A percentile compares a stretch with the other conserved stretches of the same genome.
These are phyloP conservation scores for Cosmopolites sordidus DNA, from an alignment of 2,888 invertebrate genomes.

Conservation along the genomic window DNA sequence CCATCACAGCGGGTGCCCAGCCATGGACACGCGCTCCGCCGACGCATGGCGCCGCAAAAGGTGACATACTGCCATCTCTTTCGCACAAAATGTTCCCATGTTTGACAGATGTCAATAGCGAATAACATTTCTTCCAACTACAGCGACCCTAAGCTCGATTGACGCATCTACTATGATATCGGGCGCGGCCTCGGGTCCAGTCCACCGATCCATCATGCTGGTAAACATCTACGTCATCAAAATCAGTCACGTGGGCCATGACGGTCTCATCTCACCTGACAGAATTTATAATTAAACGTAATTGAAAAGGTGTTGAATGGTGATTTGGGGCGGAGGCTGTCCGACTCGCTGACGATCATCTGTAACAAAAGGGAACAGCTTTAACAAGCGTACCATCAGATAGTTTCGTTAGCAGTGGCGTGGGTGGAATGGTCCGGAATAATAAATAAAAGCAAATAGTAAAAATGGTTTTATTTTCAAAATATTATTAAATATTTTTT, in stretches of 20 bases:
- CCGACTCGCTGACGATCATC: constrained; percentile 26
- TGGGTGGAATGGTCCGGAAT: neutral
- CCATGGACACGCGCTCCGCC: too few species aligned
- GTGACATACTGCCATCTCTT: too few species aligned
- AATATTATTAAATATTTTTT: too few species aligned
- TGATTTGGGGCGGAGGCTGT: constrained; percentile 27
- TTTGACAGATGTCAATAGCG: too few species aligned
- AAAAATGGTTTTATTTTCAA: too few species aligned
- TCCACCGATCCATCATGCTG: constrained; percentile 12
- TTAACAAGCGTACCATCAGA: constrained; percentile 34
- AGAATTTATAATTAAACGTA: constrained; percentile 33
- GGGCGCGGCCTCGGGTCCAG: neutral
- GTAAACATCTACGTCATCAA: constrained; percentile 28
- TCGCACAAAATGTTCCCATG: too few species aligned
- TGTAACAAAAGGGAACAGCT: constrained; percentile 31
- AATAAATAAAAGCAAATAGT: too few species aligned
- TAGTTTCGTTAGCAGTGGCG: constrained; percentile 20
- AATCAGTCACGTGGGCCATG: constrained; percentile 28
- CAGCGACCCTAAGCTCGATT: too few species aligned
- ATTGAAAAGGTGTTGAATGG: constrained; percentile 38
- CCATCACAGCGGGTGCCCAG: too few species aligned
- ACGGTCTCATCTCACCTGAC: constrained; percentile 19
- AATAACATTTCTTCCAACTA: too few species aligned
- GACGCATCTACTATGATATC: too few species aligned
- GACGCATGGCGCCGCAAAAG: too few species aligned